A percentile compares a stretch with the other conserved stretches of the same genome.
Evolutionary conservation across 2,113 vertebrate species (phyloP).

Genomic region (Chlamydotis undulata): DNA sequence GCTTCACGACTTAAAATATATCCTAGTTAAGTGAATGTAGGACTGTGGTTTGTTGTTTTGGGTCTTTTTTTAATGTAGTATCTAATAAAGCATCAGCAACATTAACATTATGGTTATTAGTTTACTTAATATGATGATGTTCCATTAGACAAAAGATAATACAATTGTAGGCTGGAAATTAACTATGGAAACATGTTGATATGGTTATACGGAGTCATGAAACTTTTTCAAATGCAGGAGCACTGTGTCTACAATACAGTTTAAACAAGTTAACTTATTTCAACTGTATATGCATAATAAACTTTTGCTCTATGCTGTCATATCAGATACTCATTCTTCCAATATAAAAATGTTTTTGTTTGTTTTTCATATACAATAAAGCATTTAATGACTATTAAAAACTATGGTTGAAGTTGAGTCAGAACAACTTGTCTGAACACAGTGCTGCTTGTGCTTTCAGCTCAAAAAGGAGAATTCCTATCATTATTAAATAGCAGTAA

Average conservation of each 20-base stretch:
- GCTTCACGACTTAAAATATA: background rate
- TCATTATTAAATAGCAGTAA: background rate
- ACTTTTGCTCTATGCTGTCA: slow-evolving; percentile 43
- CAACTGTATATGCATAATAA: slow-evolving; percentile 23
- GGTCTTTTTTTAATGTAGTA: background rate
- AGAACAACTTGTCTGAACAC: background rate
- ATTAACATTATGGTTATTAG: slow-evolving; percentile 63
- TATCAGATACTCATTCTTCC: slow-evolving; percentile 27
- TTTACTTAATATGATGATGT: slow-evolving; percentile 62
- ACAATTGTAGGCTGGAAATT: slow-evolving; percentile 62
- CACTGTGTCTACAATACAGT: slow-evolving; percentile 7
- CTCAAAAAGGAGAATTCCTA: background rate
- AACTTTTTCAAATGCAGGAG: slow-evolving; percentile 58
- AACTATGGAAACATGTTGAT: slow-evolving; percentile 66
- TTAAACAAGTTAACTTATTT: slow-evolving; percentile 65
- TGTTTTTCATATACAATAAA: background rate
- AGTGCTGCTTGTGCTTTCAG: background rate
- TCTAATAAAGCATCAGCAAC: slow-evolving; percentile 61
- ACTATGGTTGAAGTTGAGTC: background rate
- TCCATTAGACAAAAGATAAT: slow-evolving; percentile 65
- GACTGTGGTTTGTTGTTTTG: background rate
- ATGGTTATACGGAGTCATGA: slow-evolving; percentile 63
- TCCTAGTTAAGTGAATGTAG: background rate
- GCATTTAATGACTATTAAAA: background rate
- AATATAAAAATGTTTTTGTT: background rate